Percentiles rank a stretch among this genome's conserved stretches.
Conservation (phyloP, 2,797 vertebrate species). For the Muscicapa striata region DNA sequence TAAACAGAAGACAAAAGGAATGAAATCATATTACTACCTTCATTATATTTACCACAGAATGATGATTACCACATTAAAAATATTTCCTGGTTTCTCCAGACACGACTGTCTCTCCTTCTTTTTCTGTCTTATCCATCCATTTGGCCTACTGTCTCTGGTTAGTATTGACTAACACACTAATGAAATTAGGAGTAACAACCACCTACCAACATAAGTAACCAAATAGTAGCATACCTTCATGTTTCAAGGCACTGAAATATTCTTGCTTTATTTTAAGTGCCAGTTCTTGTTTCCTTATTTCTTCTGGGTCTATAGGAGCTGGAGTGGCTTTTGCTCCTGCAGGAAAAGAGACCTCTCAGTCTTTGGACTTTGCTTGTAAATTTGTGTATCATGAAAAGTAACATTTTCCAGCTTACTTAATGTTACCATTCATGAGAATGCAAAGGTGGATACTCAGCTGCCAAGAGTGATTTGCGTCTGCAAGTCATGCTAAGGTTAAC, state of each 20-base stretch:
- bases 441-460: background rate
- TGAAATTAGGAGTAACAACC: background rate
- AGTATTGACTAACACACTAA: background rate
- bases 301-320: conserved; percentile 52
- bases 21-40: background rate
- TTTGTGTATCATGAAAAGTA: background rate
- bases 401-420: background rate
- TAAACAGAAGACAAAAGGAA: conserved; percentile 3
- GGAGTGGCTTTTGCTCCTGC: conserved; percentile 64
- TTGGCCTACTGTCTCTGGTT: background rate
- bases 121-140: background rate
- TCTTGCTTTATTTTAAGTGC: conserved; percentile 82
- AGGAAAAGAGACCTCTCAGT: background rate
- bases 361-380: background rate
- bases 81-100: background rate
- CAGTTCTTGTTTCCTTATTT: conserved; percentile 67
- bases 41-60: background rate
- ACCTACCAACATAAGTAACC: background rate
- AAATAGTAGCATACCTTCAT: conserved; percentile 80
- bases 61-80: background rate
- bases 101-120: background rate
- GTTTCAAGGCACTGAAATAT: conserved; percentile 78
- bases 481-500: background rate
- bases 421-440: background rate
- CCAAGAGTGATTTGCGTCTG: background rate